phyloP scores from a whole-genome alignment of 1,140 invertebrate species.

The Rhopalosiphum maidis region DNA sequence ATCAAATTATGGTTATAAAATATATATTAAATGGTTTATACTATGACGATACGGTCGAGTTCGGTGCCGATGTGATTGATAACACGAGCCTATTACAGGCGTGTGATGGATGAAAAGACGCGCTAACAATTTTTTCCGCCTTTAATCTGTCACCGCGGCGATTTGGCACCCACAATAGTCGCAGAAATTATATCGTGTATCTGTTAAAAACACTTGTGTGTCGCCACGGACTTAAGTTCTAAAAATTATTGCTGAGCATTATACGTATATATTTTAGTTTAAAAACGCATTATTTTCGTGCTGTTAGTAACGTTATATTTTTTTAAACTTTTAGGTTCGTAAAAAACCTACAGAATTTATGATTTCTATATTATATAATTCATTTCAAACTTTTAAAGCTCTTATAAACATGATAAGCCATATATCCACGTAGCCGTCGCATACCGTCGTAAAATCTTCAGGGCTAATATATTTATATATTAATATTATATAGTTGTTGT shows the following conservation, averaged over 20 bases:
- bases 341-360: conserved; percentile 32
- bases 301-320: not conserved
- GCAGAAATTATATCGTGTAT: not conserved
- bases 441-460: conserved; percentile 16
- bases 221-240: not conserved
- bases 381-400: conserved; percentile 35
- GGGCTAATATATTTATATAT: not conserved
- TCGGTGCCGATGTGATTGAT: not conserved
- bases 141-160: not conserved
- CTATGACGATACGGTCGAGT: not conserved
- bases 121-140: not conserved
- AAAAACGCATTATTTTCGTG: conserved; percentile 27
- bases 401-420: conserved; percentile 5
- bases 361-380: conserved; percentile 23
- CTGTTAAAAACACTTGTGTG: conserved; percentile 29
- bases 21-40: not conserved
- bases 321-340: conserved; percentile 25
- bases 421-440: not conserved
- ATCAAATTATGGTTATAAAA: not conserved
- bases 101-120: not conserved
- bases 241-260: conserved; percentile 2
- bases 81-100: not conserved
- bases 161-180: not conserved
- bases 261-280: not conserved
- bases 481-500: conserved; percentile 11